Evolutionary conservation across 2,113 vertebrate species (phyloP).

Genomic region (Hiodon tergisus): DNA sequence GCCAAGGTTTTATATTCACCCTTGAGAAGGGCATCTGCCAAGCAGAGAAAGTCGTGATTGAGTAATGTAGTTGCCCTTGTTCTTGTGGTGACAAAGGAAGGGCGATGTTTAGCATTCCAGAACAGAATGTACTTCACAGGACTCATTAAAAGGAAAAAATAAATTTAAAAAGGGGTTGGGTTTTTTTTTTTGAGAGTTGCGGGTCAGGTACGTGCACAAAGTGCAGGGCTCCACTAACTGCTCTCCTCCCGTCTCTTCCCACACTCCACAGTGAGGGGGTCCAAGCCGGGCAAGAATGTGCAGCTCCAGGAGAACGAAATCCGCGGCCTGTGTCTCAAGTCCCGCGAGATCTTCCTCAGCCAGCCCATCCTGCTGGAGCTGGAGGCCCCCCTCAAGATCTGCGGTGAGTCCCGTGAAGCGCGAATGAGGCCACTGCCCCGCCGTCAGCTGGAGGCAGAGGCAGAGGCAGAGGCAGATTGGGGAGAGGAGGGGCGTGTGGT

Average conservation of each 20-base stretch:
- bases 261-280: slow-evolving; percentile 72
- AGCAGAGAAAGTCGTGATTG: too few species aligned
- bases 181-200: too few species aligned
- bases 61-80: too few species aligned
- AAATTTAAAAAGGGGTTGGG: too few species aligned
- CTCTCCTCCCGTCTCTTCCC: background rate
- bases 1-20: too few species aligned
- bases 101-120: too few species aligned
- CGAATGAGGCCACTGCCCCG: background rate
- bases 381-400: slow-evolving; percentile 43
- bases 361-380: slow-evolving; percentile 45
- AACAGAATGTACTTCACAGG: too few species aligned
- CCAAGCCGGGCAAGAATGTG: slow-evolving; percentile 83
- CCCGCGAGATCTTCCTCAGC: slow-evolving; percentile 63
- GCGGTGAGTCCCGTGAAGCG: slow-evolving; percentile 28
- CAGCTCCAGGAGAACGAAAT: slow-evolving; percentile 85
- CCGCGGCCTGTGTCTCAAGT: slow-evolving; percentile 79
- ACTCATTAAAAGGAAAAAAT: too few species aligned
- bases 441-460: background rate
- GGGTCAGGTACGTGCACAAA: too few species aligned
- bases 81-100: too few species aligned
- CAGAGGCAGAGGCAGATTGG: background rate
- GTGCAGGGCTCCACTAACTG: background rate
- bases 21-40: too few species aligned
- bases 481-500: background rate